These are phyloP conservation scores for Drosophila lacteicornis DNA, from an alignment of 1,140 invertebrate species.

Conservation along the genomic window DNA sequence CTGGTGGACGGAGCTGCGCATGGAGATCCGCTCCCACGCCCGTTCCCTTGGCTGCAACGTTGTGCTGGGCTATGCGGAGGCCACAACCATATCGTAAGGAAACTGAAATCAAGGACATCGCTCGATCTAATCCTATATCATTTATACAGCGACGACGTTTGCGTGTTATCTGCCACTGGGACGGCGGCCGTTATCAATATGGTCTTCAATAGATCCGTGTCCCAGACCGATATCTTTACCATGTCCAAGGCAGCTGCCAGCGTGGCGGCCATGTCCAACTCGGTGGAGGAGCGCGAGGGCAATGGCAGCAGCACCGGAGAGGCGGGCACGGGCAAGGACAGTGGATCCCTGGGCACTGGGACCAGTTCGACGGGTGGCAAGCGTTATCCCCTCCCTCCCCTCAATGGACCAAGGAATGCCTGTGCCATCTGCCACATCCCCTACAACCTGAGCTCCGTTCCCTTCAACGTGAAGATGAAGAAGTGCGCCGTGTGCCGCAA, in stretches of 20 bases:
- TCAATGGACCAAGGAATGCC: constrained; percentile 61
- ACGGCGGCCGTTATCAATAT: constrained; percentile 95
- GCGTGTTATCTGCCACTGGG: constrained; percentile 95
- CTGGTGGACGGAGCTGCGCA: constrained; percentile 98
- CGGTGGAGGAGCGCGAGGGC: constrained; percentile 71
- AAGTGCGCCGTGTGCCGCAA: constrained; percentile 90
- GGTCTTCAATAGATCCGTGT: constrained; percentile 85
- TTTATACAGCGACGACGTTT: constrained; percentile 94
- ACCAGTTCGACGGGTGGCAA: constrained; percentile 60
- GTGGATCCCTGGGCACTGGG: constrained; percentile 51
- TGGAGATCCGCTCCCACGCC: constrained; percentile 96
- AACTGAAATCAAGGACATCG: background rate
- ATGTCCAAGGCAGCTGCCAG: constrained; percentile 58
- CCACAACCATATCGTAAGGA: constrained; percentile 93
- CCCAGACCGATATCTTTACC: constrained; percentile 75
- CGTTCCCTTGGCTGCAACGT: constrained; percentile 95
- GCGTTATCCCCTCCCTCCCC: constrained; percentile 50
- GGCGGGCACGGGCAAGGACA: constrained; percentile 53
- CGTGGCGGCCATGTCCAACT: constrained; percentile 66
- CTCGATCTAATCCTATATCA: background rate
- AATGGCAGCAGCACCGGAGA: constrained; percentile 58
- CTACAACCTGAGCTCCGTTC: constrained; percentile 89
- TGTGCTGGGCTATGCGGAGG: constrained; percentile 96
- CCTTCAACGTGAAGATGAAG: constrained; percentile 87
- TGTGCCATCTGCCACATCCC: constrained; percentile 92